phyloP scores from a whole-genome alignment of 37 sponge, comb jelly and placozoan species.

The Mnemiopsis leidyi region DNA sequence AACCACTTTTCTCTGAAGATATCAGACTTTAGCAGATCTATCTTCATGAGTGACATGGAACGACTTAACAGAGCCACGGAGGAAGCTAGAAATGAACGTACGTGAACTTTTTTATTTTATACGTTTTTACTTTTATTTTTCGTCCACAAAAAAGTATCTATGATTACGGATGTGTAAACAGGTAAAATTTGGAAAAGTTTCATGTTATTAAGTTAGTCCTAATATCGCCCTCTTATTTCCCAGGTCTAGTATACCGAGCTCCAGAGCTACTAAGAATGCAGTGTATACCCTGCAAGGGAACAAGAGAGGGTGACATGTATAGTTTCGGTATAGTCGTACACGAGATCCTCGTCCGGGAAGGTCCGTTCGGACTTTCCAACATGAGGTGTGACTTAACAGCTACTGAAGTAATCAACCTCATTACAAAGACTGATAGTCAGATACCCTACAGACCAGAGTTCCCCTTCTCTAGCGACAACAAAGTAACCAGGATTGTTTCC shows the following conservation, averaged over 20 bases:
- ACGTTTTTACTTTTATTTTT: too few species aligned
- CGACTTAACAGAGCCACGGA: slow-evolving; percentile 44
- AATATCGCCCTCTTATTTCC: background rate
- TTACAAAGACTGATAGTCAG: background rate
- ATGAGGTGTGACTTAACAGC: slow-evolving; percentile 43
- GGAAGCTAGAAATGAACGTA: slow-evolving; percentile 57
- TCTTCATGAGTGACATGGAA: slow-evolving; percentile 66
- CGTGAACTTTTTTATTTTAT: background rate
- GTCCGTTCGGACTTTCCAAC: slow-evolving; percentile 46
- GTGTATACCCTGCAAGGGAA: slow-evolving; percentile 50
- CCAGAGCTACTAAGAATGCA: slow-evolving; percentile 59
- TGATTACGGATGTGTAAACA: background rate
- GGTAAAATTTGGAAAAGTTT: background rate
- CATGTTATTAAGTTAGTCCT: background rate
- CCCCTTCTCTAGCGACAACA: slow-evolving; percentile 39
- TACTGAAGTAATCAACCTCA: slow-evolving; percentile 18
- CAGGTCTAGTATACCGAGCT: slow-evolving; percentile 59
- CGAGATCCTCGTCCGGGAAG: slow-evolving; percentile 45
- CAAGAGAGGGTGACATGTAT: slow-evolving; percentile 55
- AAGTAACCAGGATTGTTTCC: background rate
- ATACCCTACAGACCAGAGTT: slow-evolving; percentile 40
- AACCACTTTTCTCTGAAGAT: slow-evolving; percentile 58
- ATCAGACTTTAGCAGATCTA: slow-evolving; percentile 36
- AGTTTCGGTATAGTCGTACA: slow-evolving; percentile 36
- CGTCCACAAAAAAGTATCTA: too few species aligned